Percentiles rank a stretch among this genome's conserved stretches.
These are phyloP conservation scores for Cisticola juncidis DNA, from an alignment of 2,113 vertebrate species.

Conservation along the genomic window DNA sequence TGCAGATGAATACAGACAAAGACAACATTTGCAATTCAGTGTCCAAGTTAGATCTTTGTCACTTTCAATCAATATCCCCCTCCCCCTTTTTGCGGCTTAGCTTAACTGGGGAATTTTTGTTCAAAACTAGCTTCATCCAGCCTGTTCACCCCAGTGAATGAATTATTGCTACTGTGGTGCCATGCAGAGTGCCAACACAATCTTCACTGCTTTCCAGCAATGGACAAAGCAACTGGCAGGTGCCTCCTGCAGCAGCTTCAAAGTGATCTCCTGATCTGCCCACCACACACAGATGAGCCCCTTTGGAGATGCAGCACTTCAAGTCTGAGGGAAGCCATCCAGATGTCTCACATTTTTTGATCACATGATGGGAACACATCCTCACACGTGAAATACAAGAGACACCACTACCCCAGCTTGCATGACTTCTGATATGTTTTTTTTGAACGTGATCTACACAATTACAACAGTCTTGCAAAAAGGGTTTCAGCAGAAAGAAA, in stretches of 20 bases:
- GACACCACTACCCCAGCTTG: accelerated
- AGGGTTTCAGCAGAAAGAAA: background rate
- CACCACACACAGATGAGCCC: background rate
- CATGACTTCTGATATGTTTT: background rate
- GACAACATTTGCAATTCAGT: background rate
- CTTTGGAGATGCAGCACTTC: background rate
- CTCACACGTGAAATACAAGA: accelerated
- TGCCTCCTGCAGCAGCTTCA: background rate
- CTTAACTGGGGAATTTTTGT: background rate
- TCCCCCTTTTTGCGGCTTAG: background rate
- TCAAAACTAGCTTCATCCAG: background rate
- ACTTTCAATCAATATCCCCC: background rate
- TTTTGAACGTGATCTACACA: background rate
- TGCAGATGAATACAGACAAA: background rate
- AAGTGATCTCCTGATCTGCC: background rate
- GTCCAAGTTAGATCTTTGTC: background rate
- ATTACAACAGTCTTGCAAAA: background rate
- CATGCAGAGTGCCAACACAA: background rate
- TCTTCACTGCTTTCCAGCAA: background rate
- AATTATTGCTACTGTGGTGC: background rate
- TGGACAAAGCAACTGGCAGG: background rate
- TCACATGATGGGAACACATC: background rate
- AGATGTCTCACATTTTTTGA: background rate
- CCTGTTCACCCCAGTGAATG: background rate
- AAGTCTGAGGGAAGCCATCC: background rate